A percentile compares a stretch with the other conserved stretches of the same genome.
Evolutionary conservation across 2,797 vertebrate species (phyloP).

Genomic region (Epinephelus coioides): DNA sequence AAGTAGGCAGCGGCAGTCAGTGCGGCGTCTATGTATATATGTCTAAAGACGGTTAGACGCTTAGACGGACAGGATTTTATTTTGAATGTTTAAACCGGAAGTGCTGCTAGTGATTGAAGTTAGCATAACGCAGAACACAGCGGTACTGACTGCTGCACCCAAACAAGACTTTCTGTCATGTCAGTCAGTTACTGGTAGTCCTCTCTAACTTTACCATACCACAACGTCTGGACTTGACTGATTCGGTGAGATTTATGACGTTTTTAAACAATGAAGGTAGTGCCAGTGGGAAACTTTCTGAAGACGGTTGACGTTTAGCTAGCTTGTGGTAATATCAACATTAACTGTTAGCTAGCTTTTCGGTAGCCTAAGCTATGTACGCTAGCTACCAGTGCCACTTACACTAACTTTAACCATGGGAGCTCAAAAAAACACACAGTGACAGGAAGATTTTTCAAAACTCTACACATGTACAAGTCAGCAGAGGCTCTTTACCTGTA

Average conservation of each 20-base stretch:
- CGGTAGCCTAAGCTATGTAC: constrained; percentile 30
- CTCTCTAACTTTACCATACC: not conserved
- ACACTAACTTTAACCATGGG: constrained; percentile 4
- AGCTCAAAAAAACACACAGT: not conserved
- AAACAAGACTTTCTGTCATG: constrained; percentile 43
- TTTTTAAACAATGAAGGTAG: not conserved
- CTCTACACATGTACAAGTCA: not conserved
- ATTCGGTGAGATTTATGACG: constrained; percentile 58
- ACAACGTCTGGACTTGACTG: constrained; percentile 14
- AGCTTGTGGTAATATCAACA: constrained; percentile 9
- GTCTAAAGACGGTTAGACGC: not conserved
- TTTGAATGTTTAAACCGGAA: constrained; percentile 62
- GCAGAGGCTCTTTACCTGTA: accelerated
- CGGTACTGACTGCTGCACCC: constrained; percentile 10
- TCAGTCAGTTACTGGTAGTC: not conserved
- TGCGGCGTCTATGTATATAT: no score
- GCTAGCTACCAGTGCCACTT: constrained; percentile 18
- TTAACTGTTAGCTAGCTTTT: constrained; percentile 36
- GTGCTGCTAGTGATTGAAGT: accelerated
- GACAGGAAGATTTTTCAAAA: not conserved
- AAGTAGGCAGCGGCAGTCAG: no score
- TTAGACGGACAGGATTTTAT: not conserved
- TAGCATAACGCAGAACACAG: not conserved
- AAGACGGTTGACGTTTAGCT: not conserved
- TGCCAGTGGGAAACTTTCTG: not conserved